A percentile compares a stretch with the other conserved stretches of the same genome.
These are phyloP conservation scores for Mizuhopecten yessoensis DNA, from an alignment of 1,140 invertebrate species.

Conservation along the genomic window DNA sequence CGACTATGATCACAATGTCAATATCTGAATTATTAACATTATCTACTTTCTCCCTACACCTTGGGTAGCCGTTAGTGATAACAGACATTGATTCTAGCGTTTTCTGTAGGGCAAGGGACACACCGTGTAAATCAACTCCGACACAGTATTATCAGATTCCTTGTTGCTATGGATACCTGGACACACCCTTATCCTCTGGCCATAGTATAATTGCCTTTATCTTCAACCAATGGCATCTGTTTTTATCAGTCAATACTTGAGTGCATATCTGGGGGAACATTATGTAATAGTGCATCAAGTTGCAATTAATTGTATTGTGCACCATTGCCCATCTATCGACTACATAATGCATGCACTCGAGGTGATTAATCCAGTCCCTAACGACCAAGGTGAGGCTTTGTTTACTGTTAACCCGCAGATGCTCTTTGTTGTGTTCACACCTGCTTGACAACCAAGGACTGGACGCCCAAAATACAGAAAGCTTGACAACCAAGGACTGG, in stretches of 20 bases:
- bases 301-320: constrained; percentile 30
- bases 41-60: not conserved
- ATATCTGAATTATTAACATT: constrained; percentile 32
- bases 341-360: not conserved
- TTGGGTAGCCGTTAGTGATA: not conserved
- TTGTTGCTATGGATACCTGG: not conserved
- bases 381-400: not conserved
- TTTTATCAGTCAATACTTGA: not conserved
- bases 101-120: not conserved
- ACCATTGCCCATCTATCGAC: not conserved
- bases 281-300: constrained; percentile 15
- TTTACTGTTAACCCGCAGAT: not conserved
- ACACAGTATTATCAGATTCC: too few relatives aligned
- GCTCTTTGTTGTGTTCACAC: not conserved
- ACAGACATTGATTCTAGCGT: not conserved
- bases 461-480: not conserved
- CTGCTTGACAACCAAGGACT: not conserved
- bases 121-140: not conserved
- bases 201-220: constrained; percentile 25
- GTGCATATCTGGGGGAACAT: not conserved
- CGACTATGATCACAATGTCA: not conserved
- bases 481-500: not conserved
- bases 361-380: not conserved
- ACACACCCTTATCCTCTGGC: not conserved
- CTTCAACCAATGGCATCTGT: not conserved